A percentile compares a stretch with the other conserved stretches of the same genome.
Evolutionary conservation across 2,113 vertebrate genomes (phyloP).

Genomic region (Eretmodus cyanostictus): DNA sequence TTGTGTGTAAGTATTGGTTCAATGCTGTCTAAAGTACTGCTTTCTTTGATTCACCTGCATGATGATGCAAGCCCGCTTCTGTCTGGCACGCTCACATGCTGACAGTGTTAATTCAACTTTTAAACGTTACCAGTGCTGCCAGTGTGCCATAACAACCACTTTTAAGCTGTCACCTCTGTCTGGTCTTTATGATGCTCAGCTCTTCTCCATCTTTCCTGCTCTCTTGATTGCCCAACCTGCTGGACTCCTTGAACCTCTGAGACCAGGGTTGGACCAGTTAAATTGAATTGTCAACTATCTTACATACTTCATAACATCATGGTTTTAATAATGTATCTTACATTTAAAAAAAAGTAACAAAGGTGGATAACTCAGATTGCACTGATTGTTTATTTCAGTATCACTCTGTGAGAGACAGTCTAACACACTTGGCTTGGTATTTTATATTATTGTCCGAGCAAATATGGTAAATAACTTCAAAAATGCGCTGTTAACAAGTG

Average conservation of each 20-base stretch:
- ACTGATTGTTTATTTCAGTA: background rate
- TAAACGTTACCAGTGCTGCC: background rate
- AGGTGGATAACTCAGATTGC: background rate
- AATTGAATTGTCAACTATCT: background rate
- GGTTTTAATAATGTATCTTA: background rate
- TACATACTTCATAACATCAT: background rate
- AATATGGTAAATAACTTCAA: background rate
- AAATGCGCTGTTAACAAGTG: background rate
- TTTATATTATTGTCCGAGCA: background rate
- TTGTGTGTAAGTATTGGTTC: background rate
- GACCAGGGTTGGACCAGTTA: background rate
- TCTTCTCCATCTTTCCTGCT: background rate
- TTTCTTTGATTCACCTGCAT: background rate
- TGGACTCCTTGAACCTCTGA: background rate
- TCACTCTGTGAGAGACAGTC: background rate
- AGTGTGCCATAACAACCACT: too few relatives aligned
- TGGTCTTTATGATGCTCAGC: too few relatives aligned
- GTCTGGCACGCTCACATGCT: too few relatives aligned
- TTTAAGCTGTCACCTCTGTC: background rate
- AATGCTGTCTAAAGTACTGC: background rate
- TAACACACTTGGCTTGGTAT: fast-evolving
- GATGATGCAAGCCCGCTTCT: background rate
- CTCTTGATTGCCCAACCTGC: background rate
- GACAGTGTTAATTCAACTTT: too few relatives aligned
- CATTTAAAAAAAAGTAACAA: background rate